Base-by-base conservation (phyloP, 2,797 vertebrate genomes). In the Calcarius lapponicus region DNA sequence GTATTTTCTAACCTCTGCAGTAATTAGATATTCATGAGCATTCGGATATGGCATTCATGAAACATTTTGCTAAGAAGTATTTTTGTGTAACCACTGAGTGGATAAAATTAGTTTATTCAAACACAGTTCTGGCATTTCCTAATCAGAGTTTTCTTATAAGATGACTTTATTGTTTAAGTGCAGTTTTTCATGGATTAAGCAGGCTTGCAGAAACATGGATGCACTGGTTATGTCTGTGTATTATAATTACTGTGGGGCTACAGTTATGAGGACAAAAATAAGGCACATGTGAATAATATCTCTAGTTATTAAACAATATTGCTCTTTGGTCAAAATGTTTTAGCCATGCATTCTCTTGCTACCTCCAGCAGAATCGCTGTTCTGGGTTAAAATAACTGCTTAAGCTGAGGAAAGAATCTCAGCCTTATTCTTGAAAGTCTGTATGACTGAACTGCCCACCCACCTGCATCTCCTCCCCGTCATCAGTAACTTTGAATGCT, bases 321-420 rank as follows among this genome's bases (percentile, higher is more conserved):
- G 13, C 17, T 67, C 36, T 71, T 85, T 38, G 13, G 8, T 79
- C 67, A 31, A 0, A 50, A 65, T 2, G 2, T 66, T 87, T 62
- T 71, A 78, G n/a, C 26, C 5, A 28, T 2, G 1, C 24, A 42
- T 58, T 17, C 8, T 71, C 61, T 81, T 66, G 13, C 32, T 70
- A 6, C 47, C 47, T 76, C 60, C 7, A 61, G 0, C 6, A 42
- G 48, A 56, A 54, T 9, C 1, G 2, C 9, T 60, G 1, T 17
- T 86, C 62, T n/a, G 12, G 8, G 6, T 73, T 89, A 70, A 84
- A 78, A 62, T 80, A 84, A 26, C 38, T 60, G 21, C 28, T 19
- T 93, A 42, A 70, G 14, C 20, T 66, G 34, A 80, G 43, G 51
- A 54, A 38, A 45, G 70, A 89, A 28, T 66, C 47, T 66, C 42